Evolutionary conservation across 2,888 invertebrate genomes (phyloP).

Genomic region (Allolobophora icterica): DNA sequence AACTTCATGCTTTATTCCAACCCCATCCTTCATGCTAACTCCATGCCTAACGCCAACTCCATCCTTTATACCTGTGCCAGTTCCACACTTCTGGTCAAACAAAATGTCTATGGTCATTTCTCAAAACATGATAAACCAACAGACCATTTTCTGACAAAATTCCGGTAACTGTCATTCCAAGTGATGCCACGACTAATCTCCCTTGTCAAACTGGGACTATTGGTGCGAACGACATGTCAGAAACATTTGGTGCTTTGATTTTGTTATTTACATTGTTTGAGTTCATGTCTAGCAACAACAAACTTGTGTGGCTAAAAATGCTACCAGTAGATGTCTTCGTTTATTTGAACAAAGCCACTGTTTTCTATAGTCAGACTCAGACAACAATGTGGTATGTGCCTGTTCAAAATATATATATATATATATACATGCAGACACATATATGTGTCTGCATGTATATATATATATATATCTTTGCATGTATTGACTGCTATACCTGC

Average conservation of each 20-base stretch:
- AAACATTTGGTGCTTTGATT: not conserved
- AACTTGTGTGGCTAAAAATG: not conserved
- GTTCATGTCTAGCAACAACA: not conserved
- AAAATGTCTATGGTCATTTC: not conserved
- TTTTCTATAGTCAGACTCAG: not conserved
- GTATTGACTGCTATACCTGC: not conserved
- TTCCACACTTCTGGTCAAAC: not conserved
- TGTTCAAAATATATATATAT: too few relatives aligned
- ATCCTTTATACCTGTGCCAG: not conserved
- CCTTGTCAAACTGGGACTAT: not conserved
- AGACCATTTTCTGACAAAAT: not conserved
- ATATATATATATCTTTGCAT: not conserved
- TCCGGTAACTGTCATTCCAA: not conserved
- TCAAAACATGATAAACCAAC: not conserved
- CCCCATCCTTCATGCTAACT: not conserved
- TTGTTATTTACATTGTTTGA: not conserved
- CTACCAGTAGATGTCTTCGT: too few relatives aligned
- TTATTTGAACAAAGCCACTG: not conserved
- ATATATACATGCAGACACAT: not conserved
- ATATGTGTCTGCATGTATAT: not conserved
- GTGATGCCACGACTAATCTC: not conserved
- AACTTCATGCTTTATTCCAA: not conserved
- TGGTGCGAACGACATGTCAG: not conserved
- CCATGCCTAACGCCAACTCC: too few relatives aligned
- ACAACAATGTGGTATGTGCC: not conserved